phyloP scores from a whole-genome alignment of 2,113 vertebrate genomes.

The Oncorhynchus masou region DNA sequence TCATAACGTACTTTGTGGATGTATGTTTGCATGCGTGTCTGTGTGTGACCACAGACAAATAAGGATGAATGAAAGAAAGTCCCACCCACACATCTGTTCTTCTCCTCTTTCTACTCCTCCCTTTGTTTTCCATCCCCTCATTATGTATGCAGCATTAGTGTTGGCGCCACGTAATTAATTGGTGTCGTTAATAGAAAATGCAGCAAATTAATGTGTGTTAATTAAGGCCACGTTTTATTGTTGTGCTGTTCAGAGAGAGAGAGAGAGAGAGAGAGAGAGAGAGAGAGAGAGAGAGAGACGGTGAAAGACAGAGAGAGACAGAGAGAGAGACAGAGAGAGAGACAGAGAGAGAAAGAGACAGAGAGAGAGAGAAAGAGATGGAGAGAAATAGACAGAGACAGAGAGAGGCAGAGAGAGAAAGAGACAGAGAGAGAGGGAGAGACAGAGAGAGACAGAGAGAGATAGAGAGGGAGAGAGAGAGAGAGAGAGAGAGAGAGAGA shows the following conservation, averaged over 20 bases:
- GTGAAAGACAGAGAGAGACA: neutral
- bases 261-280: neutral
- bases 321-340: no score
- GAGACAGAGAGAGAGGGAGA: neutral
- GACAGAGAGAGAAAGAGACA: no score
- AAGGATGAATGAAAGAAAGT: neutral
- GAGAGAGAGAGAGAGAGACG: neutral
- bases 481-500: no score
- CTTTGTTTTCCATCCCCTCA: slow-evolving; percentile 36
- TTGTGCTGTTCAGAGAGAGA: slow-evolving; percentile 50
- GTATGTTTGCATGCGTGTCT: neutral
- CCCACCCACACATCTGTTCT: slow-evolving; percentile 51
- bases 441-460: no score
- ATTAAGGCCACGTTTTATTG: slow-evolving; percentile 62
- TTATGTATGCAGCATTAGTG: slow-evolving; percentile 61
- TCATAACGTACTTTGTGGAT: no score
- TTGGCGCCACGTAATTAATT: slow-evolving; percentile 64
- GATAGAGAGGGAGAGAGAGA: no score
- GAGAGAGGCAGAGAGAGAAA: neutral
- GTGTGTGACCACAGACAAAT: neutral
- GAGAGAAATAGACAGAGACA: no score
- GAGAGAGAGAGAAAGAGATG: no score
- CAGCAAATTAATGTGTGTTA: slow-evolving; percentile 65
- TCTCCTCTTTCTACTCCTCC: slow-evolving; percentile 23
- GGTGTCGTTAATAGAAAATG: slow-evolving; percentile 59